phyloP scores from a whole-genome alignment of 2,888 invertebrate genomes.

The Perithous albicinctus region DNA sequence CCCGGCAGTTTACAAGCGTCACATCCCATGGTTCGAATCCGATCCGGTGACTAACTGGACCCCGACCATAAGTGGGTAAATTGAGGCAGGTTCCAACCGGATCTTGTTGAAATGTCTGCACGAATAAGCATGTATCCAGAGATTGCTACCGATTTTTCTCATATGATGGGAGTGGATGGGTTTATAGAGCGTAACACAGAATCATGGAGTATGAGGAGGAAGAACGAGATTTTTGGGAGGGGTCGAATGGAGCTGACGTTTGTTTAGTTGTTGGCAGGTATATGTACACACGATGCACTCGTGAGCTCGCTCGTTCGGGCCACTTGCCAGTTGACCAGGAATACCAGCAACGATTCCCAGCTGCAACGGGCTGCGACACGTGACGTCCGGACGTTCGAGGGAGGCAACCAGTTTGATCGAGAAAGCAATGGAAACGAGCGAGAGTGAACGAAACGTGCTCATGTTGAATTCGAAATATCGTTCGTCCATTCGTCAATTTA shows the following conservation, averaged over 20 bases:
- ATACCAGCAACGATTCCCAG: constrained; percentile 46
- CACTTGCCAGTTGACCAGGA: constrained; percentile 64
- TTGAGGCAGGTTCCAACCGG: no score
- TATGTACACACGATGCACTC: constrained; percentile 50
- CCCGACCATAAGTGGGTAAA: no score
- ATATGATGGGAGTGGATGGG: background rate
- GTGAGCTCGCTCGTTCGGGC: constrained; percentile 58
- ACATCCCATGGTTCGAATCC: no score
- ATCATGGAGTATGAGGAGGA: constrained; percentile 5
- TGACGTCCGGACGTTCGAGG: constrained; percentile 52
- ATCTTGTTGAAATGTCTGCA: no score
- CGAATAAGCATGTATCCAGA: background rate
- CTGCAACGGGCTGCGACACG: constrained; percentile 58
- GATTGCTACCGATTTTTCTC: constrained; percentile 14
- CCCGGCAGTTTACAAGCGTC: no score
- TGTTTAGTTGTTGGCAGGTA: constrained; percentile 51
- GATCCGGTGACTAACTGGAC: no score
- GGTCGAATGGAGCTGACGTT: constrained; percentile 50
- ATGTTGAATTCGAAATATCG: constrained; percentile 66
- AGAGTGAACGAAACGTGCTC: constrained; percentile 49
- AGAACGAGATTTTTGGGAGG: constrained; percentile 13
- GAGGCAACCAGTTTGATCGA: constrained; percentile 19
- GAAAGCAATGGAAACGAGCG: constrained; percentile 42
- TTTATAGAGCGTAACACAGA: background rate
- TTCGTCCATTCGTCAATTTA: constrained; percentile 66